A percentile compares a stretch with the other conserved stretches of the same genome.
phyloP scores from a whole-genome alignment of 2,888 invertebrate species.

The Choristoneura rosaceana region DNA sequence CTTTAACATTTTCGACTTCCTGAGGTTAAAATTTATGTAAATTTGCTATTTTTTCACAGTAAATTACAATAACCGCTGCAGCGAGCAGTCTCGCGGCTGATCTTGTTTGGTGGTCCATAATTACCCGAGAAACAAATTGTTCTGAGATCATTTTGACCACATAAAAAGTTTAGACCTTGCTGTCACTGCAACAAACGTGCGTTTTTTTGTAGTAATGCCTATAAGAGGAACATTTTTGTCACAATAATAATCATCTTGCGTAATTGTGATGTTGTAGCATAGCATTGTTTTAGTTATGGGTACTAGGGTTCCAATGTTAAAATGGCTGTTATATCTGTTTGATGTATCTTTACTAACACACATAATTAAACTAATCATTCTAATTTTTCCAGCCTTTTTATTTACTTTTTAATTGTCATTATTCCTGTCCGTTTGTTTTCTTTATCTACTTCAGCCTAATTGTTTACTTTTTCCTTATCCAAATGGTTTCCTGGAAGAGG shows the following conservation, averaged over 20 bases:
- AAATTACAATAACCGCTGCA: constrained; percentile 61
- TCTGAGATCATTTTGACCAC: constrained; percentile 50
- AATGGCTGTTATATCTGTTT: too few species aligned
- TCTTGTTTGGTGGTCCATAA: constrained; percentile 68
- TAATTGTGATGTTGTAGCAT: too few species aligned
- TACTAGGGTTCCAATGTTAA: too few species aligned
- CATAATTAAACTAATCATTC: too few species aligned
- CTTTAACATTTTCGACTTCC: constrained; percentile 50
- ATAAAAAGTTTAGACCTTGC: constrained; percentile 21
- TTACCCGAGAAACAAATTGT: constrained; percentile 55
- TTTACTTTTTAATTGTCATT: too few species aligned
- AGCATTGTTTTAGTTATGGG: too few species aligned
- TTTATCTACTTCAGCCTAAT: too few species aligned
- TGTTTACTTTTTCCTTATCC: too few species aligned
- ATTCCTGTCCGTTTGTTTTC: too few species aligned
- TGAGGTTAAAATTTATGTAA: constrained; percentile 40
- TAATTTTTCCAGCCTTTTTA: too few species aligned
- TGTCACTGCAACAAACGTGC: constrained; percentile 15
- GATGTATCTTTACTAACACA: too few species aligned
- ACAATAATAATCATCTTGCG: constrained; percentile 17
- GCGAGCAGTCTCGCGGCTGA: constrained; percentile 54
- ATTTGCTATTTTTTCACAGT: constrained; percentile 57
- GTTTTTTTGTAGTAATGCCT: constrained; percentile 49
- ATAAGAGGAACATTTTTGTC: constrained; percentile 43
- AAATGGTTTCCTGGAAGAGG: too few species aligned